Base-by-base conservation (phyloP, 2,797 vertebrate species). In the Myiotriccus ornatus region DNA sequence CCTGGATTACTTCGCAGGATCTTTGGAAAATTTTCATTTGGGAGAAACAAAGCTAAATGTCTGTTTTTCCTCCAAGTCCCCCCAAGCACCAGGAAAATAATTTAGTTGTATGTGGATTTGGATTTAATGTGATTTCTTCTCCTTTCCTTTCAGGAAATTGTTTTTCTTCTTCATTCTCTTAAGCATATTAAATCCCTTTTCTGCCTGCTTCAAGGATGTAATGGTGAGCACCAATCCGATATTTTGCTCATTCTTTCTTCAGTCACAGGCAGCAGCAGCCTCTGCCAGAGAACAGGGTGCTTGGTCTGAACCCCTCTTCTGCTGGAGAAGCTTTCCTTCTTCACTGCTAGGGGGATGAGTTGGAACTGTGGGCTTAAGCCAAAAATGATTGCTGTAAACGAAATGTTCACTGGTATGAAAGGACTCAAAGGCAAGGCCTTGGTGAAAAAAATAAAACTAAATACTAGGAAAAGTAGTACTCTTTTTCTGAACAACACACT, bases 21-120 rank as follows among this genome's bases (percentile, higher is more conserved):
- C 34, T 74, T 84, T 4, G 21, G 32, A 93, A 81, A 73, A 35
- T 55, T 94, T 94, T 91, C 30, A 52, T 93, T 93, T 94, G 17
- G 25, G 23, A 67, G 52, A 16, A 85, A 70, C 32, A 52, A 5
- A 27, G 22, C 65, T 86, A 37, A 9, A 70, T 55, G 47, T 67
- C 59, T 60, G 15, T 19, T 23, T 10, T 69, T 63, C 28, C 47
- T 88, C 57, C 90, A 30, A 80, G 9, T 17, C 50, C 28, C 27
- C 17, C 37, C 35, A 83, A 24, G 23, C 52, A 78, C 57, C 49
- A 60, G 86, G 64, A 82, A 60, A 43, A 91, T 57, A 73, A 11
- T 63, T 76, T 59, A 20, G 37, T 6, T 30, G 23, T 39, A 59
- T 80, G 56, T 30, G 37, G 62, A 73, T 53, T 86, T 90, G 27